Percentiles rank a stretch among this genome's conserved stretches.
These are phyloP conservation scores for Melanogrammus aeglefinus DNA, from an alignment of 2,797 vertebrate species.

Conservation along the genomic window DNA sequence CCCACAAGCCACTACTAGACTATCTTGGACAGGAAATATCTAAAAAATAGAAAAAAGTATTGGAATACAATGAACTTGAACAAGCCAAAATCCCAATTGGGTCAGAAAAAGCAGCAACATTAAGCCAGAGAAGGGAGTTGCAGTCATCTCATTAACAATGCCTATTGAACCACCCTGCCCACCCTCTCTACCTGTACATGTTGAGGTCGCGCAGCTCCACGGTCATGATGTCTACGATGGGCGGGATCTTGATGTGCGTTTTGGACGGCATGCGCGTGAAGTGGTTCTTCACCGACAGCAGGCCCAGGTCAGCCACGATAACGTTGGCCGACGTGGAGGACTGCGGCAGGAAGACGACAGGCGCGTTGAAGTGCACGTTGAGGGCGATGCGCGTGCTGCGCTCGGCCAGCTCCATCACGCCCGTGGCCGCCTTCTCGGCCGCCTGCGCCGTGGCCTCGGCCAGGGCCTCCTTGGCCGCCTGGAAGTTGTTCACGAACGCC, in stretches of 20 bases:
- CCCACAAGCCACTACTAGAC: too few species aligned
- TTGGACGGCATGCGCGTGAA: slow-evolving; percentile 81
- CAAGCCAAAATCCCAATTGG: too few species aligned
- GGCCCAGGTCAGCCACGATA: slow-evolving; percentile 91
- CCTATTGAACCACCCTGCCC: slow-evolving; percentile 6
- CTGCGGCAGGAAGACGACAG: slow-evolving; percentile 91
- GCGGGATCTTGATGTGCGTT: slow-evolving; percentile 75
- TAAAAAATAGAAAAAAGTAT: not conserved
- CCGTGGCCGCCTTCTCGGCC: slow-evolving; percentile 89
- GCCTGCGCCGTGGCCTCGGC: slow-evolving; percentile 94
- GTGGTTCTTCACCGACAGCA: slow-evolving; percentile 84
- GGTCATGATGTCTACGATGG: slow-evolving; percentile 87
- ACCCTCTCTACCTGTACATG: slow-evolving; percentile 82
- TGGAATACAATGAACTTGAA: not conserved
- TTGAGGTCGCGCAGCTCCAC: slow-evolving; percentile 91
- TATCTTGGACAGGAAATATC: too few species aligned
- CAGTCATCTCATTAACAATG: too few species aligned
- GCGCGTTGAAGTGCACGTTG: slow-evolving; percentile 90
- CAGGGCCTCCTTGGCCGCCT: slow-evolving; percentile 89
- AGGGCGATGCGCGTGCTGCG: slow-evolving; percentile 85
- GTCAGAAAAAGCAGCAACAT: too few species aligned
- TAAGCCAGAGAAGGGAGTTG: too few species aligned
- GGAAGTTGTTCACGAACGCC: slow-evolving; percentile 96
- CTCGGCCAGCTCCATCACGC: slow-evolving; percentile 90
- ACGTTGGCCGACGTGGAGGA: slow-evolving; percentile 87